Percentiles rank a stretch among this genome's conserved stretches.
phyloP scores from a whole-genome alignment of 1,140 invertebrate genomes.

The Drosophila equinoxialis region DNA sequence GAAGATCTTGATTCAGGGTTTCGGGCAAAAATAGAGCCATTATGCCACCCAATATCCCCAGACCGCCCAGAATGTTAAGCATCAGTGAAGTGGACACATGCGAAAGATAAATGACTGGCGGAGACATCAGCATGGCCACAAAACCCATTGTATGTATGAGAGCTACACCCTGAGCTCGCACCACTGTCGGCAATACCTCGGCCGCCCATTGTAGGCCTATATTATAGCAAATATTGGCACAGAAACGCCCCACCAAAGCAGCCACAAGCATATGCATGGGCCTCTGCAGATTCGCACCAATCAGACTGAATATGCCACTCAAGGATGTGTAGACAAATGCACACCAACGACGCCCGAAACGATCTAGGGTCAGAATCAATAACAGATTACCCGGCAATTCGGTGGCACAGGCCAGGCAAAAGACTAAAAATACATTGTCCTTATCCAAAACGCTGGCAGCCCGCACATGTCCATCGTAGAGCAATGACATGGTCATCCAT shows the following conservation, averaged over 20 bases:
- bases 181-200: slow-evolving; percentile 93
- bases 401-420: slow-evolving; percentile 91
- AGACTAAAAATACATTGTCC: slow-evolving; percentile 91
- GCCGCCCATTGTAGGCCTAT: slow-evolving; percentile 95
- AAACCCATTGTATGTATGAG: slow-evolving; percentile 94
- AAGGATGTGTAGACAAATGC: slow-evolving; percentile 90
- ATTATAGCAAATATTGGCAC: slow-evolving; percentile 94
- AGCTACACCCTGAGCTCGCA: slow-evolving; percentile 92
- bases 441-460: slow-evolving; percentile 90
- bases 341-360: slow-evolving; percentile 92
- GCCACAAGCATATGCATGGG: slow-evolving; percentile 87
- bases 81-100: slow-evolving; percentile 88
- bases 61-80: slow-evolving; percentile 88
- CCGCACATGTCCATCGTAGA: slow-evolving; percentile 93
- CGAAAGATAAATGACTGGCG: slow-evolving; percentile 91
- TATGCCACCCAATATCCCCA: slow-evolving; percentile 89
- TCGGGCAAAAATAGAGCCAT: slow-evolving; percentile 91
- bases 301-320: slow-evolving; percentile 91
- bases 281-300: slow-evolving; percentile 87
- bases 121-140: slow-evolving; percentile 90
- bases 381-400: slow-evolving; percentile 90
- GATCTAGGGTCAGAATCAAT: slow-evolving; percentile 90
- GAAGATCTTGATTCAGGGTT: slow-evolving; percentile 91
- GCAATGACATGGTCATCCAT: slow-evolving; percentile 93
- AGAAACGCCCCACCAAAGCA: slow-evolving; percentile 91